A percentile compares a stretch with the other conserved stretches of the same genome.
phyloP scores from a whole-genome alignment of 2,888 invertebrate genomes.

The Malacosoma neustria region DNA sequence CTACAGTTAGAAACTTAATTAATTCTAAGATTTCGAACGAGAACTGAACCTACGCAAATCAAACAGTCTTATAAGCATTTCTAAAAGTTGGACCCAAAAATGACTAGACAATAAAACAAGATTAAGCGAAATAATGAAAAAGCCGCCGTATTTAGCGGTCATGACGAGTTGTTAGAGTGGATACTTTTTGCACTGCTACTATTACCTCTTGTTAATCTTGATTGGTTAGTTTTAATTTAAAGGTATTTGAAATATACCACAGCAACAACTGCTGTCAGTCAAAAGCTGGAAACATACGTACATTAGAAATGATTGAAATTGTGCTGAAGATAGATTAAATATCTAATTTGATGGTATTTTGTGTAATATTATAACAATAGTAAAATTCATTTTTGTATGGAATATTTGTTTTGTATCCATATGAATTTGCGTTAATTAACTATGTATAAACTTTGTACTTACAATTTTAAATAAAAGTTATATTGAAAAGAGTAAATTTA shows the following conservation, averaged over 20 bases:
- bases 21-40: too few species aligned
- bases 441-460: neutral
- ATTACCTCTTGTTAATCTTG: neutral
- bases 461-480: neutral
- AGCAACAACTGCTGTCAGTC: neutral
- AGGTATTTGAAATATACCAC: neutral
- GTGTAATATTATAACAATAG: neutral
- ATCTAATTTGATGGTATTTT: neutral
- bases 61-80: too few species aligned
- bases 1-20: too few species aligned
- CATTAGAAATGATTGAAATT: too few species aligned
- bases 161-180: neutral
- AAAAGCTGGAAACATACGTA: too few species aligned
- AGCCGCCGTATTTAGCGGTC: neutral
- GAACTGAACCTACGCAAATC: too few species aligned
- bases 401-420: too few species aligned
- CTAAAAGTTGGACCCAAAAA: neutral
- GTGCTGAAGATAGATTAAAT: too few species aligned
- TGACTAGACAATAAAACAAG: conserved; percentile 1
- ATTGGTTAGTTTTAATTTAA: neutral
- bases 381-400: too few species aligned
- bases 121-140: neutral
- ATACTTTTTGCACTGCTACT: neutral
- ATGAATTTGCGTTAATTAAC: too few species aligned
- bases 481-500: neutral